Base-by-base conservation (phyloP, 2,113 vertebrate species). In the Excalfactoria chinensis region DNA sequence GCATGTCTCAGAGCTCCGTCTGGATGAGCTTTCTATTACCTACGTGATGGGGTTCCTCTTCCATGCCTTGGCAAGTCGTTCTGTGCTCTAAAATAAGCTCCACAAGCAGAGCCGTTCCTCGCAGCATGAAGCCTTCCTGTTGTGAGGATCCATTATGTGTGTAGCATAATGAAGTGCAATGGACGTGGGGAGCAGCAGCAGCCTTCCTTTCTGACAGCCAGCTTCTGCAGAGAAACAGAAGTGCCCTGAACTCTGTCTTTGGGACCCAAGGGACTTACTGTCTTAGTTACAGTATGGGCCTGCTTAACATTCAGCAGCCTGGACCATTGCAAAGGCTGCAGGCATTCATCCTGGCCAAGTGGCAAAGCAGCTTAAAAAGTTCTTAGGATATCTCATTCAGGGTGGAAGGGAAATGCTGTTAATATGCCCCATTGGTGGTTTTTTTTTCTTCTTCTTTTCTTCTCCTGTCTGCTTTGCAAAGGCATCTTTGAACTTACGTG, bases 171-270 rank as follows among this genome's bases (percentile, higher is more conserved):
- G 67, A 60, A 69, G 84, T 1, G 8, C 1, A 26, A 18, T 4
- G 13, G 73, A 20, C 0, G 0, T 8, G 37, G 13, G 2, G 9
- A 48, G 60, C 20, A 6, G 5, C 37, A 4, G 34, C 1, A 1
- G 9, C 73, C 60, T 0, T 35, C 9, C 83, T 21, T n/a, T 53
- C 32, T 15, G 3, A 0, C 3, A 10, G 34, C 28, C 53, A 2
- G 60, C 48, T 55, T n/a, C 74, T 41, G 67, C 2, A 0, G 48
- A 32, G 26, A 14, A 34, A 28, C 55, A 10, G 9, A 28, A 84
- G 60, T 2, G 14, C 56, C 13, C 10, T 2, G 3, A 49, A 3
- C 43, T 28, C 12, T 8, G 22, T 21, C 26, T 5, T 4, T 11
- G 69, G 82, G 85, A 30, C 35, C 49, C 40, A 2, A 4, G 14